Evolutionary conservation across 37 sponge, comb jelly and placozoan genomes (phyloP), one percentile per base, ranked within the genome.

Genomic region (Bolinopsis microptera): DNA sequence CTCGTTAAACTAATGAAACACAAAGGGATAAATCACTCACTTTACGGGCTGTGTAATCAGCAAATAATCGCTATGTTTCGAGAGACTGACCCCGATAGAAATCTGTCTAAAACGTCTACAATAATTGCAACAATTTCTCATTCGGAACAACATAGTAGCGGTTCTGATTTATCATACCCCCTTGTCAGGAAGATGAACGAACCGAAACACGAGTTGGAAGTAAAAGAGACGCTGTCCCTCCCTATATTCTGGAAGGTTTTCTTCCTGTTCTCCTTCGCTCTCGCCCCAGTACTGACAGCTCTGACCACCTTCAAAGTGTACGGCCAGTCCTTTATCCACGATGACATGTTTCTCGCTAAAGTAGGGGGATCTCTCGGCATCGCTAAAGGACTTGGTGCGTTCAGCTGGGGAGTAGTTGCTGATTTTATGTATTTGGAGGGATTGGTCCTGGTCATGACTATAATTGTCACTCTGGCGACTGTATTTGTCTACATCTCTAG

Each of bases 171-270:
- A 72, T 21, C 75, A 3, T 30, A 5, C 75, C 5, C 27, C 3
- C 75, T n/a, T 67, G 22, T n/a, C 75, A 72, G 75, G 75, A 72
- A 28, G 75, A n/a, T 30, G 31, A 72, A 72, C 75, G 75, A 72
- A 72, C 75, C 75, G 31, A 72, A 72, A 21, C 75, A 72, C 27
- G 75, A 72, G 31, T 28, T 72, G 31, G 75, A 72, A 72, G 75
- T 72, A 3, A 72, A n/a, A n/a, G 31, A n/a, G 18, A 5, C 75
- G 5, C 75, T 72, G 22, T 28, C 27, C 27, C 25, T 72, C 22
- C 75, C 75, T 8, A 72, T 72, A 72, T 72, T 72, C 75, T 72
- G 75, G 75, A 72, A 72, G 75, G 27, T n/a, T 28, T 72, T 30
- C 75, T 72, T 72, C 31, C 75, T 72, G n/a, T 72, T 72, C 31